Conservation (phyloP, 1,140 invertebrate species). For the Proctacanthus coquilletti region DNA sequence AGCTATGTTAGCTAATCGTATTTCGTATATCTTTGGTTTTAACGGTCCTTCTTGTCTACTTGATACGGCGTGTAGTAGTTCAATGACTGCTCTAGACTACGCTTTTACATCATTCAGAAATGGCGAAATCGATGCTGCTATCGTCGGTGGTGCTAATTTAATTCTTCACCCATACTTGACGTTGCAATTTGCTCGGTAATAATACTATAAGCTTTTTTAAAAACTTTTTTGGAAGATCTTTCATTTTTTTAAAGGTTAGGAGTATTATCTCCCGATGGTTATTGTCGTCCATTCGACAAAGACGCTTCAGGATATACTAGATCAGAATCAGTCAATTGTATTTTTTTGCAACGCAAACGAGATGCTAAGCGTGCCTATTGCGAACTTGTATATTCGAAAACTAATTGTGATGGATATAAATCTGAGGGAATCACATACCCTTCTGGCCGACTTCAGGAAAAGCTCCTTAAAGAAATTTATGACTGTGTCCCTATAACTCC, state of each 20-base stretch:
- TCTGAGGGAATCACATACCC: constrained; percentile 76
- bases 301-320: constrained; percentile 58
- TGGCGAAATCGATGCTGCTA: constrained; percentile 69
- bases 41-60: constrained; percentile 66
- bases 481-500: constrained; percentile 58
- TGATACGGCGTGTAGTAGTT: constrained; percentile 84
- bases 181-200: constrained; percentile 57
- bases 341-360: constrained; percentile 68
- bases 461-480: constrained; percentile 66
- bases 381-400: constrained; percentile 26
- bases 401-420: constrained; percentile 77
- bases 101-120: constrained; percentile 59
- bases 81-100: constrained; percentile 67
- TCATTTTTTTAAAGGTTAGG: constrained; percentile 43
- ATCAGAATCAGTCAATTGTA: constrained; percentile 58
- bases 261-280: constrained; percentile 71
- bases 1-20: constrained; percentile 81
- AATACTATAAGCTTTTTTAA: neutral
- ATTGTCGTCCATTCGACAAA: constrained; percentile 80
- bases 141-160: constrained; percentile 73
- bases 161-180: constrained; percentile 74
- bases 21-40: constrained; percentile 59
- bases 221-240: neutral
- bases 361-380: constrained; percentile 61
- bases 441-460: constrained; percentile 58